Percentiles rank a stretch among this genome's conserved stretches.
Evolutionary conservation across 1,140 invertebrate genomes (phyloP).

Genomic region (Oncopodura yosiiana): DNA sequence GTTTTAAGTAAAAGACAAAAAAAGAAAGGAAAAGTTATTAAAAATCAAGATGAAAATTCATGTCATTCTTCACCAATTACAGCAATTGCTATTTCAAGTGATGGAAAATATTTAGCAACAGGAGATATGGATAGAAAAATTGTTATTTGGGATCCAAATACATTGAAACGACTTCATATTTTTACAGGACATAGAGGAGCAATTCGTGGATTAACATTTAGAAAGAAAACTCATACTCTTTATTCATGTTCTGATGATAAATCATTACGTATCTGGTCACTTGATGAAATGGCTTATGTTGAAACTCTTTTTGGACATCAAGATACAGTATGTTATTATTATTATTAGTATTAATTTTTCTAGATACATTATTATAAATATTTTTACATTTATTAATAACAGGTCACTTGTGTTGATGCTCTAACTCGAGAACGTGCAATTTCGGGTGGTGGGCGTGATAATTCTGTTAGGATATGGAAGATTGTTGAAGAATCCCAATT

Average conservation of each 20-base stretch:
- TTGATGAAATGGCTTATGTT: conserved; percentile 90
- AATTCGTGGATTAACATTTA: conserved; percentile 72
- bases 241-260: conserved; percentile 73
- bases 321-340: conserved; percentile 14
- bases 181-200: conserved; percentile 63
- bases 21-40: conserved; percentile 38
- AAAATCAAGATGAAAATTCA: conserved; percentile 21
- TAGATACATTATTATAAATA: neutral
- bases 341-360: neutral
- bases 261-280: conserved; percentile 73
- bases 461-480: conserved; percentile 83
- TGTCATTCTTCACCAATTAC: conserved; percentile 52
- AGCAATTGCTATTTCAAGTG: conserved; percentile 67
- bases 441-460: conserved; percentile 78
- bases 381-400: conserved; percentile 5
- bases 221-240: conserved; percentile 74
- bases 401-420: conserved; percentile 78
- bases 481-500: conserved; percentile 92
- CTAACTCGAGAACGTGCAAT: conserved; percentile 72
- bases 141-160: conserved; percentile 70
- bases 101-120: conserved; percentile 72
- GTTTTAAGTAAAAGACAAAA: conserved; percentile 38
- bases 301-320: conserved; percentile 68
- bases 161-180: conserved; percentile 64
- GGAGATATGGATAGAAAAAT: conserved; percentile 68